Base-by-base conservation (phyloP, 37 sponge, comb jelly and placozoan species). In the Crambe crambe region DNA sequence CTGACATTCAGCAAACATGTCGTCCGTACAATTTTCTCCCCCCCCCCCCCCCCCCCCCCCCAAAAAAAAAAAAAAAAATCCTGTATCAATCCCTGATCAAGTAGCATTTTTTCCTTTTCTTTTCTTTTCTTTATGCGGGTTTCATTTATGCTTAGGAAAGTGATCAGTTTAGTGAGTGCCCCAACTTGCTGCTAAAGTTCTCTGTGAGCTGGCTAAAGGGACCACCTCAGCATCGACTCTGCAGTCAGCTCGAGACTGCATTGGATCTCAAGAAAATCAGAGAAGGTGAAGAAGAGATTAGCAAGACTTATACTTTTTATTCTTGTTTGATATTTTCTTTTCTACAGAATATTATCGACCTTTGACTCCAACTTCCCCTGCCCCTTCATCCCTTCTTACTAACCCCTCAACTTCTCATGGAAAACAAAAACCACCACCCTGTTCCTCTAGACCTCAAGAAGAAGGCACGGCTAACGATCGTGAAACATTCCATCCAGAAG, bases 241-340 rank as follows among this genome's bases (percentile, higher is more conserved):
- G 38, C 32, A 64, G 66, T 63, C 68, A 77, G 23, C 63, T 72
- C 2, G 54, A 72, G 37, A 83, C 88, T 35, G 88, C 88, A 1
- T 68, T 87, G 26, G 88, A 87, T 41, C 64, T 87, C 36, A 29
- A 64, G 44, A 81, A 75, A 51, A 82, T 87, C 37, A 81, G 82
- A 68, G 59, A 81, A 76, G 64, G 88, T 87, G 56, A 51, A 58
- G 2, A 27, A 37, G n/a, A n/a, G n/a, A n/a, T n/a, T n/a, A n/a
- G n/a, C n/a, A n/a, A n/a, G 51, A 15, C 51, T 47, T 47, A 15
- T 47, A 12, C 12, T 12, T 47, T 15, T 12, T 47, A 47, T 47
- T 47, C 51, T 47, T 6, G 51, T 12, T 47, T 15, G 12, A 15
- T 47, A 15, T 12, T 47, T 47, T 47, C 51, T 15, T 47, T 6